Evolutionary conservation across 1,140 invertebrate species (phyloP).

Genomic region (Drosophila busckii): DNA sequence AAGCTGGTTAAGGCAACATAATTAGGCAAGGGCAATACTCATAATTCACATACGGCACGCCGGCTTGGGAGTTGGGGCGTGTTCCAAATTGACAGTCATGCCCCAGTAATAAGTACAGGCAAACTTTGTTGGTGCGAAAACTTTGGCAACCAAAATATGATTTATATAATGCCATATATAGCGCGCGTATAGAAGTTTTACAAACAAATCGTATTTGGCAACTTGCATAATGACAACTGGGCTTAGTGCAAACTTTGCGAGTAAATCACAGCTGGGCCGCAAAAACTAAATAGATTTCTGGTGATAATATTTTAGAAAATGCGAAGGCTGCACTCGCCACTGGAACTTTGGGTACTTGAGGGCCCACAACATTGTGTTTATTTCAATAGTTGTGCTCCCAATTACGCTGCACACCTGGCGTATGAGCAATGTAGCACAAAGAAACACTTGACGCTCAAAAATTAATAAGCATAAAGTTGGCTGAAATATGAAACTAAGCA

Average conservation of each 20-base stretch:
- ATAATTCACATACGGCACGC: slow-evolving; percentile 41
- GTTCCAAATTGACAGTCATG: slow-evolving; percentile 3
- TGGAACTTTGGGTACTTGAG: too few relatives aligned
- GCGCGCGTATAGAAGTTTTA: too few relatives aligned
- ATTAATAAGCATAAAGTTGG: slow-evolving; percentile 50
- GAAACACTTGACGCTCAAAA: slow-evolving; percentile 1
- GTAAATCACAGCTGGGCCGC: too few relatives aligned
- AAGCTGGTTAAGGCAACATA: slow-evolving; percentile 42
- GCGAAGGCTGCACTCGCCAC: too few relatives aligned
- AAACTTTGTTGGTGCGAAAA: slow-evolving; percentile 53
- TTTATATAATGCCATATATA: too few relatives aligned
- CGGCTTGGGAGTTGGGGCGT: not conserved
- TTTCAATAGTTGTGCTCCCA: slow-evolving; percentile 19
- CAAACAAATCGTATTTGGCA: slow-evolving; percentile 41
- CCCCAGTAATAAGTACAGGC: slow-evolving; percentile 1
- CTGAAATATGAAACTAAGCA: slow-evolving; percentile 12
- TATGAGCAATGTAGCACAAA: slow-evolving; percentile 37
- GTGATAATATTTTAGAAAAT: too few relatives aligned
- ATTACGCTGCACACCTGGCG: slow-evolving; percentile 52
- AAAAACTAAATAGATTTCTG: too few relatives aligned
- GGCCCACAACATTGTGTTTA: not conserved
- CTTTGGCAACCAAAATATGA: too few relatives aligned
- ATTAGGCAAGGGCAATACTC: slow-evolving; percentile 52
- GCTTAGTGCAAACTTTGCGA: too few relatives aligned
- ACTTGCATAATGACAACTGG: slow-evolving; percentile 1